Base-by-base conservation (phyloP, 2,888 invertebrate species). In the Linhomoeus sp. region DNA sequence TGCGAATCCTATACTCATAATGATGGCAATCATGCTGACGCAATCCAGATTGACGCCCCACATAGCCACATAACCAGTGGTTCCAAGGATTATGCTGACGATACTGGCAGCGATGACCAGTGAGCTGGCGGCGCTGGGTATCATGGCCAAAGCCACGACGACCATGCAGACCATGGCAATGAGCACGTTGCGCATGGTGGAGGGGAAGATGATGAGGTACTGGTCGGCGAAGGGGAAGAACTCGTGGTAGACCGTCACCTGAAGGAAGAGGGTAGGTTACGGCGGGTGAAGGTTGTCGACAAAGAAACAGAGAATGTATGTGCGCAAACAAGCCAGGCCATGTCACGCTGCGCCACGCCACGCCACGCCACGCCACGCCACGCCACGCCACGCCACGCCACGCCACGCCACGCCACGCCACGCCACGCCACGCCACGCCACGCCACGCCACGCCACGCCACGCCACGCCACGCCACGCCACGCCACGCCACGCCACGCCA, bases 11-110 rank as follows among this genome's bases (percentile, higher is more conserved):
- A 87, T 85, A 66, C 86, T 86, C 86, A 87, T 86, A 54, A 87
- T 86, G 44, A 90, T 72, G 65, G 88, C 87, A 51, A 88, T 87
- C 87, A 90, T 88, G 1, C 87, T 87, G 57, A 90, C 87, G 1
- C 56, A 55, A 45, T 63, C 63, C 45, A 90, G 72, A 62, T 85
- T 85, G 9, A 90, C 60, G n/a, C 58, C 58, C 62, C 62, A 62
- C 36, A 53, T 52, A 0, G 62, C 53, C 62, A 62, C 62, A 51
- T 26, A 41, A 12, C n/a, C n/a, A 3, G 26, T 24, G 12, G 17
- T 25, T 50, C 58, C 60, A 9, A 62, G 45, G 46, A 62, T 62
- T 47, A 62, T 62, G 38, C 56, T 56, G 48, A 87, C 77, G 49
- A 90, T 87, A 59, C 86, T 84, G 63, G 87, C 80, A 1, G 87